A percentile compares a stretch with the other conserved stretches of the same genome.
phyloP scores from a whole-genome alignment of 2,797 vertebrate genomes.

The Garrulus glandarius region DNA sequence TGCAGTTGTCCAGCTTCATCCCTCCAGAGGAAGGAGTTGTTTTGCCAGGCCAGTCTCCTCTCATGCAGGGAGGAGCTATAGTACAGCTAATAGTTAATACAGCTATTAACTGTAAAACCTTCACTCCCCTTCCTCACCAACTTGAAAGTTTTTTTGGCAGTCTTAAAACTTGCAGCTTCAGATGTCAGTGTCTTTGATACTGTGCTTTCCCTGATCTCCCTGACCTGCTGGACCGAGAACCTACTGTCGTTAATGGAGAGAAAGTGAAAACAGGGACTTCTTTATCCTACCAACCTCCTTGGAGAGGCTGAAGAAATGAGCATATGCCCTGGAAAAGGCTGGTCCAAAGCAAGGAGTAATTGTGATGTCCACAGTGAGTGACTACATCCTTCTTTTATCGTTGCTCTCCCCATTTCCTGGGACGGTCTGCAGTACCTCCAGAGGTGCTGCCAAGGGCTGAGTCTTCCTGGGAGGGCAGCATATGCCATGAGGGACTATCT shows the following conservation, averaged over 20 bases:
- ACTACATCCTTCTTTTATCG: not conserved
- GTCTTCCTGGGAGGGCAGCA: not conserved
- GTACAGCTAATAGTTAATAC: not conserved
- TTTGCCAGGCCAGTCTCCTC: not conserved
- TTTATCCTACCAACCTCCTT: not conserved
- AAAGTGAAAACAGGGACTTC: not conserved
- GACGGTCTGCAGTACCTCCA: accelerated
- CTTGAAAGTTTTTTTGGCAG: not conserved
- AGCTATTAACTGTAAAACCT: not conserved
- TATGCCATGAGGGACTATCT: accelerated
- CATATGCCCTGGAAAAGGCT: not conserved
- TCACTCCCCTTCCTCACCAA: not conserved
- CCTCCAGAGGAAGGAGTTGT: not conserved
- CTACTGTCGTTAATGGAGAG: not conserved
- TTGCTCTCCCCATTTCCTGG: not conserved
- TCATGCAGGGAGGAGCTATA: not conserved
- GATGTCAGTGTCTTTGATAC: not conserved
- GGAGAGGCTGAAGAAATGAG: not conserved
- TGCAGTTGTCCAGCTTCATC: not conserved
- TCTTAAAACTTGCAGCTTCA: not conserved
- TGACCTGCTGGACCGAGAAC: not conserved
- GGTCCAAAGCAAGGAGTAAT: not conserved
- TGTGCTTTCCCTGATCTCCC: not conserved
- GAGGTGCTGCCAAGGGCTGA: not conserved
- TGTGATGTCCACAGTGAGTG: not conserved